These are phyloP conservation scores for Serilophus lunatus DNA, from an alignment of 2,113 vertebrate species.

Conservation along the genomic window DNA sequence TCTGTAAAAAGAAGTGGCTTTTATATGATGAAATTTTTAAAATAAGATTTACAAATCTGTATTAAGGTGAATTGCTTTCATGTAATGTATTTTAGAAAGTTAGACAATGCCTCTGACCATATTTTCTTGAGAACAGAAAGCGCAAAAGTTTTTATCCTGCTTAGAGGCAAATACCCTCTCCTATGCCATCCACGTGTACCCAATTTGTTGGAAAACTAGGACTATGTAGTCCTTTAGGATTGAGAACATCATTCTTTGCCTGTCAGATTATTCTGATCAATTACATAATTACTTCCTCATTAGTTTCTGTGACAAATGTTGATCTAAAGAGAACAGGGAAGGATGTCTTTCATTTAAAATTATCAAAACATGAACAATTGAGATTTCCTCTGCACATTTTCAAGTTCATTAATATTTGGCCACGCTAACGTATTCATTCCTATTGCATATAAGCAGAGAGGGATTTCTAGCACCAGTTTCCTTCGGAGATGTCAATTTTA, in stretches of 20 bases:
- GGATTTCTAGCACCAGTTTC: neutral
- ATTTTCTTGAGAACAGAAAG: neutral
- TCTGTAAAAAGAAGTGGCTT: neutral
- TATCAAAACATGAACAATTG: constrained; percentile 11
- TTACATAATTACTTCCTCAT: constrained; percentile 58
- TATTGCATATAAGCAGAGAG: neutral
- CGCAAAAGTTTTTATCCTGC: constrained; percentile 27
- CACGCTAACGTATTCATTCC: neutral
- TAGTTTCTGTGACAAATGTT: constrained; percentile 55
- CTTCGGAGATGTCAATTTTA: neutral
- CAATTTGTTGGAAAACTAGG: constrained; percentile 21
- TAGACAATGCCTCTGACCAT: neutral
- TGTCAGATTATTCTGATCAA: constrained; percentile 63
- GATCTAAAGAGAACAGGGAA: constrained; percentile 21
- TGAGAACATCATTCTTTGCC: constrained; percentile 50
- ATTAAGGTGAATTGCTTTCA: neutral
- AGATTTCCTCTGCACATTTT: neutral
- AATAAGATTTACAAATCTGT: neutral
- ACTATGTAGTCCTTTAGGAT: constrained; percentile 33
- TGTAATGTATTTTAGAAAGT: neutral
- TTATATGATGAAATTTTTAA: neutral
- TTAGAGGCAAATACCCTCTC: constrained; percentile 34
- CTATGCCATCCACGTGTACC: constrained; percentile 37
- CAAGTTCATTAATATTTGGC: neutral
- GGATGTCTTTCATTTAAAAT: constrained; percentile 12